Evolutionary conservation across 2,888 invertebrate genomes (phyloP).

Genomic region (Cataglyphis albicans): DNA sequence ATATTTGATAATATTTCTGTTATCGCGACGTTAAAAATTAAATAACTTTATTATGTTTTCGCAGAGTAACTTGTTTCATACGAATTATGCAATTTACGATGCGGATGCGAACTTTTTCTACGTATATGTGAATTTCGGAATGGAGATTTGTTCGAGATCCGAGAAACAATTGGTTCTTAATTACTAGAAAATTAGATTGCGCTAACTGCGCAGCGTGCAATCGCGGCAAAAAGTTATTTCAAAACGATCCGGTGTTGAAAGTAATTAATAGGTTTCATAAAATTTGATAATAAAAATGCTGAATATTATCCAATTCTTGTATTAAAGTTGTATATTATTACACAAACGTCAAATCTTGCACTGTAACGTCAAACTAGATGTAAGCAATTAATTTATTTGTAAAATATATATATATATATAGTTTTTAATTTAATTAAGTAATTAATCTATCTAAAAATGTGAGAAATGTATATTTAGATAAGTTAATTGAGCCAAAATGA

Average conservation of each 20-base stretch:
- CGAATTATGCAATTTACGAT: neutral
- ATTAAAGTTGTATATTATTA: neutral
- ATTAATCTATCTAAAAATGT: neutral
- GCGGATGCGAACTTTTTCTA: neutral
- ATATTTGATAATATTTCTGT: conserved; percentile 1
- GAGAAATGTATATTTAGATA: neutral
- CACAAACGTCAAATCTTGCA: neutral
- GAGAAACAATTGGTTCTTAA: neutral
- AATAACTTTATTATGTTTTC: neutral
- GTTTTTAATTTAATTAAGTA: neutral
- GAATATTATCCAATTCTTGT: neutral
- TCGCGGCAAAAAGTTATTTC: conserved; percentile 5
- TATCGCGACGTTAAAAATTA: neutral
- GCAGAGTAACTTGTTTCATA: neutral
- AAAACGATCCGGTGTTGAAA: conserved; percentile 10
- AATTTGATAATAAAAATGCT: neutral
- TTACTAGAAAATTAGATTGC: conserved; percentile 4
- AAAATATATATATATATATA: neutral
- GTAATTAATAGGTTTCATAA: neutral
- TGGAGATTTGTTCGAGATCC: neutral
- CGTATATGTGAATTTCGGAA: neutral
- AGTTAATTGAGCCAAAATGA: neutral
- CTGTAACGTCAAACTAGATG: neutral
- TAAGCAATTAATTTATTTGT: neutral
- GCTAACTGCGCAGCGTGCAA: neutral